These are phyloP conservation scores for Nephrocerus scutellatus DNA, from an alignment of 2,888 invertebrate species.

Conservation along the genomic window DNA sequence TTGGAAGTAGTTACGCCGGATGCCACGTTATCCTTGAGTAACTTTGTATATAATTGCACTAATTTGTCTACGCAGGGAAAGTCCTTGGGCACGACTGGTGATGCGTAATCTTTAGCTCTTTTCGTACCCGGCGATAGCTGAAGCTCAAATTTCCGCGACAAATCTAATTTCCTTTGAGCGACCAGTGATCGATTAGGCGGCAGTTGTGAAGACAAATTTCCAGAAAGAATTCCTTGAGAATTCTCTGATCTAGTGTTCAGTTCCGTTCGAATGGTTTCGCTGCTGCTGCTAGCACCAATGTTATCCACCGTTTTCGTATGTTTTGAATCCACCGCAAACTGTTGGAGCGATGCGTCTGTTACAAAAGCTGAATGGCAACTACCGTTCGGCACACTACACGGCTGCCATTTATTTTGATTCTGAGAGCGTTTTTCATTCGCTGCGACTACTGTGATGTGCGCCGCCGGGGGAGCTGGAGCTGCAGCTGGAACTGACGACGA, in stretches of 20 bases:
- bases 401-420: slow-evolving; percentile 26
- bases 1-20: slow-evolving; percentile 12
- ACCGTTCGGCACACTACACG: slow-evolving; percentile 21
- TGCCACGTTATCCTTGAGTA: background rate
- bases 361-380: slow-evolving; percentile 27
- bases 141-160: slow-evolving; percentile 16
- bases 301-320: too few relatives aligned
- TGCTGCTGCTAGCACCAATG: too few relatives aligned
- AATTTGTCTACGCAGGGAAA: slow-evolving; percentile 28
- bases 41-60: slow-evolving; percentile 15
- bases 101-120: background rate
- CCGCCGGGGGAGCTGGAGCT: background rate
- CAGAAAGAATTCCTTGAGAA: too few relatives aligned
- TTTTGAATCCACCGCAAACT: too few relatives aligned
- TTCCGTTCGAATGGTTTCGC: background rate
- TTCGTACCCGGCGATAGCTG: slow-evolving; percentile 1
- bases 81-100: background rate
- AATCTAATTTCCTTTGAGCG: slow-evolving; percentile 21
- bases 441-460: too few relatives aligned
- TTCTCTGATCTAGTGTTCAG: too few relatives aligned
- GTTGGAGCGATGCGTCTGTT: slow-evolving; percentile 23
- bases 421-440: too few relatives aligned
- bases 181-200: slow-evolving; percentile 15
- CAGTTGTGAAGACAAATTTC: too few relatives aligned
- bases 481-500: too few relatives aligned